phyloP scores from a whole-genome alignment of 2,797 vertebrate species.

The Sebastes matsubarae region DNA sequence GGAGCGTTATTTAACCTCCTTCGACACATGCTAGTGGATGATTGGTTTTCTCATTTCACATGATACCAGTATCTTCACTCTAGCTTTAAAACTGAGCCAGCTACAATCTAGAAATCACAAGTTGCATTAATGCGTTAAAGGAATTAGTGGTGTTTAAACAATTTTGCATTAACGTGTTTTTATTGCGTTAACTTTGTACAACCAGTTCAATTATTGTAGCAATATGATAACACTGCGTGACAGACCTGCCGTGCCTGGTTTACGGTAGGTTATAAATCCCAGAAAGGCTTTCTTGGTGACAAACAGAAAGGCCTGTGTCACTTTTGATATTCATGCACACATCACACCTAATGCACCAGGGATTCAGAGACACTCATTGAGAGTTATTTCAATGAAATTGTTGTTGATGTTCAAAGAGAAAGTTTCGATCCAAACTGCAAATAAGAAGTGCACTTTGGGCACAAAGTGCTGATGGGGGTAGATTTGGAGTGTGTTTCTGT shows the following conservation, averaged over 20 bases:
- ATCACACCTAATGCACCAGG: neutral
- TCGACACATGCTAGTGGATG: too few species aligned
- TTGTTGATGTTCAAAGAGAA: constrained; percentile 1
- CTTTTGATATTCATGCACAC: neutral
- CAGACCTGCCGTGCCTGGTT: neutral
- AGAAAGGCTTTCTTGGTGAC: neutral
- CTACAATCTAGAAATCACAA: too few species aligned
- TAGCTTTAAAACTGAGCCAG: too few species aligned
- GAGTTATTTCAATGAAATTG: neutral
- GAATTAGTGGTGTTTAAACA: too few species aligned
- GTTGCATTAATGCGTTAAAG: too few species aligned
- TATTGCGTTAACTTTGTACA: too few species aligned
- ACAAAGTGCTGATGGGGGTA: constrained; percentile 47
- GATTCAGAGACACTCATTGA: neutral
- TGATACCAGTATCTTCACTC: too few species aligned
- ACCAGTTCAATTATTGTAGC: neutral
- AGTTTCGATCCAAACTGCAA: constrained; percentile 26
- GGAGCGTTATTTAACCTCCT: too few species aligned
- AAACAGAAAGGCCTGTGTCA: neutral
- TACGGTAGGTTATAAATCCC: neutral
- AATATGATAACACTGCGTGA: too few species aligned
- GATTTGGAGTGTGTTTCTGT: constrained; percentile 13
- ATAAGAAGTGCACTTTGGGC: constrained; percentile 23
- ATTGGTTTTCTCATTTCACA: too few species aligned
- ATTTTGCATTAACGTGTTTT: too few species aligned